A percentile compares a stretch with the other conserved stretches of the same genome.
phyloP scores from a whole-genome alignment of 2,797 vertebrate genomes.

The Helicolenus hilgendorfi region DNA sequence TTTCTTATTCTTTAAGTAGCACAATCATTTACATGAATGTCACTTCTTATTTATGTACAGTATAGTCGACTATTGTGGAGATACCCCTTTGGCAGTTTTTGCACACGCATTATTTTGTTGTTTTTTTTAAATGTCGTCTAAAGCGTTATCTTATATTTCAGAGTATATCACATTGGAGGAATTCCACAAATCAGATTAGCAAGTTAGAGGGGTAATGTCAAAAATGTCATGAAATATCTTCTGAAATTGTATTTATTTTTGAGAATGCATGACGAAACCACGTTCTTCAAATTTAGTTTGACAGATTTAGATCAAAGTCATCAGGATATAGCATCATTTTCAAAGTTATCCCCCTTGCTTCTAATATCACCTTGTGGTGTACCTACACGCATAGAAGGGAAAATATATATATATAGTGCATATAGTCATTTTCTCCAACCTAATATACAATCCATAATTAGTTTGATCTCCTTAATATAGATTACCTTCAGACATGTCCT shows the following conservation, averaged over 20 bases:
- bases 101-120: conserved; percentile 64
- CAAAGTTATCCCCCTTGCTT: conserved; percentile 24
- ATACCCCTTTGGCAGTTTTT: conserved; percentile 69
- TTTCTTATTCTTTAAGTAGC: conserved; percentile 67
- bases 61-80: conserved; percentile 52
- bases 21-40: conserved; percentile 71
- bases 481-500: not conserved
- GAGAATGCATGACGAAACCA: conserved; percentile 26
- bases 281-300: conserved; percentile 2
- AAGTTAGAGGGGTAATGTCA: conserved; percentile 11
- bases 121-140: conserved; percentile 43
- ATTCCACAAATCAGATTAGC: conserved; percentile 41
- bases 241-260: conserved; percentile 28
- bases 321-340: conserved; percentile 7
- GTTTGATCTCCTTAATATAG: conserved; percentile 17
- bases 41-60: conserved; percentile 68
- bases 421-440: conserved; percentile 27
- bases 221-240: not conserved
- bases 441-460: conserved; percentile 31
- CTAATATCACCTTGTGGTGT: conserved; percentile 27
- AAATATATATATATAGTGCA: not conserved
- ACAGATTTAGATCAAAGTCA: conserved; percentile 16
- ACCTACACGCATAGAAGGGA: conserved; percentile 3
- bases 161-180: conserved; percentile 31
- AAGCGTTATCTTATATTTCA: conserved; percentile 39